Evolutionary conservation across 2,113 vertebrate genomes (phyloP), one percentile per base, ranked within the genome.

Genomic region (Pipa parva): DNA sequence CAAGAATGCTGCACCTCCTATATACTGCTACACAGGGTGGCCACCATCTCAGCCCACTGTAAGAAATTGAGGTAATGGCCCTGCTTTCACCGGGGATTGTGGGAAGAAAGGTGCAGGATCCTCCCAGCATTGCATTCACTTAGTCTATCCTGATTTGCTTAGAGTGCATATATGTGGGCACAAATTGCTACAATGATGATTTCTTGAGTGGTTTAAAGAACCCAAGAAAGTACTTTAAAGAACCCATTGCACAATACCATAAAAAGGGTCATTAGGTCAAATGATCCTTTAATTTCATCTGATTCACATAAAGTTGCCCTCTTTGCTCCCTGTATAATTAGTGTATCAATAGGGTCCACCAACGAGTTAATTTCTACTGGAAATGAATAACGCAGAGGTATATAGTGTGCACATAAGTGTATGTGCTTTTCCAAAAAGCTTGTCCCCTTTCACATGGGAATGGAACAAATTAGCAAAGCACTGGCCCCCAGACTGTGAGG

Each of bases 381-480:
- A n/a, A 69, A 48, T 60, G 65, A 59, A 69, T 60, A 59, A 51
- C 60, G 18, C 48, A 37, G 57, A 37, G 36, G 33, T 39, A 6
- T 2, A 42, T 56, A 48, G 55, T 28, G 39, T 42, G 65, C 21
- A 28, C n/a, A n/a, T n/a, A 45, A 51, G 65, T 59, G 29, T 39
- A 21, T 59, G 64, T 1, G 46, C 48, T 39, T 54, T 54, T 69
- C 58, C 42, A 61, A 45, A 36, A 46, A 42, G 48, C 21, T 48
- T n/a, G 58, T 24, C 66, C 48, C 65, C 60, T 69, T 69, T 69
- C 66, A 69, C 66, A 69, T 69, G 66, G 66, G 66, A 69, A 69
- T 69, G 46, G 58, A 60, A 69, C 66, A 69, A 68, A 69, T 69
- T 69, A 69, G 66, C 66, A 33, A 69, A 69, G 61, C 66, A 69